These are phyloP conservation scores for Strix aluco DNA, from an alignment of 2,113 vertebrate genomes.

Conservation along the genomic window DNA sequence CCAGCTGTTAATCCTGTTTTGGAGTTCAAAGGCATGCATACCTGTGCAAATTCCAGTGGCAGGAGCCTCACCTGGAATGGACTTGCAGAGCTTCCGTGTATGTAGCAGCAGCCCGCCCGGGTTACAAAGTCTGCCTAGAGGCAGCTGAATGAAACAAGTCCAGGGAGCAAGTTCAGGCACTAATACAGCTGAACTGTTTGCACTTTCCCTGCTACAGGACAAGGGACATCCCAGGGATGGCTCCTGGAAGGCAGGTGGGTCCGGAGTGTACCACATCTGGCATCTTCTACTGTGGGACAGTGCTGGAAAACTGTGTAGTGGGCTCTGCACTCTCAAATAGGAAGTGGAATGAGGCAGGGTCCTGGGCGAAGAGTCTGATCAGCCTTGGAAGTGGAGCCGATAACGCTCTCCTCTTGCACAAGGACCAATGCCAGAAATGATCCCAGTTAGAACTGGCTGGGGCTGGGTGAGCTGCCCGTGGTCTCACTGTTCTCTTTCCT, in stretches of 20 bases:
- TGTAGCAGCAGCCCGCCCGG: background rate
- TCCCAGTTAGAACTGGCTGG: background rate
- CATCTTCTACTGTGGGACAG: background rate
- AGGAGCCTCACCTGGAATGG: background rate
- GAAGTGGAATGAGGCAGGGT: background rate
- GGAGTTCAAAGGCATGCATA: background rate
- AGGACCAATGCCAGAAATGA: background rate
- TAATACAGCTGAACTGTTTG: background rate
- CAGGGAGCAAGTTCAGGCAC: background rate
- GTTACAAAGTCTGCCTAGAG: background rate
- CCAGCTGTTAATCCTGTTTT: background rate
- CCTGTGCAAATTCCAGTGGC: background rate
- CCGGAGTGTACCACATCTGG: background rate
- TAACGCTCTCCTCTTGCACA: background rate
- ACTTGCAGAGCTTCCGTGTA: background rate
- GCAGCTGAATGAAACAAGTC: background rate
- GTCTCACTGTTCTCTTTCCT: background rate
- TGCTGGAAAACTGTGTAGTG: background rate
- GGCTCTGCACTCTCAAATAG: background rate
- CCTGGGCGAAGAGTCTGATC: background rate
- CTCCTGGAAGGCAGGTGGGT: background rate
- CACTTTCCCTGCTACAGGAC: background rate
- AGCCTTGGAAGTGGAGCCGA: background rate
- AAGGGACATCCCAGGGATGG: background rate
- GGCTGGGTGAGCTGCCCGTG: background rate